Evolutionary conservation across 2,888 invertebrate genomes (phyloP), one percentile per base, ranked within the genome.

Genomic region (Macrophya alboannulata): DNA sequence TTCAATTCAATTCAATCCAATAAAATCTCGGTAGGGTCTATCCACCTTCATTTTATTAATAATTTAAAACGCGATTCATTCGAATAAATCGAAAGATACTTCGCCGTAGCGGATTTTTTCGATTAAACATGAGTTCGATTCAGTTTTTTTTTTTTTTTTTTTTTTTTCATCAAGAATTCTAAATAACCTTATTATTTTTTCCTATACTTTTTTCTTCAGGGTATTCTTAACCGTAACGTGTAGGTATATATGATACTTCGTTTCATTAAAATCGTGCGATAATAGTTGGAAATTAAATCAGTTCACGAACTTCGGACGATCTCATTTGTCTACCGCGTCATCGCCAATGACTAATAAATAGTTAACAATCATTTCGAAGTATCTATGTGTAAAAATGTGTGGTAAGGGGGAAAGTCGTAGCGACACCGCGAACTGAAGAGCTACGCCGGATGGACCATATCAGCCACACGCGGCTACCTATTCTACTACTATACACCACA

Each of bases 391-490:
- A 17, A 37, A 40, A 71, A 40, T 71, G 43, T 72, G n/a, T 17
- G 40, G 43, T 10, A 72, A 4, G 43, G 43, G 55, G 31, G 51
- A 77, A 31, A 9, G 37, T 25, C 21, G 55, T 9, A 15, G 77
- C 74, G 74, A 45, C 74, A 59, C 43, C 55, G 37, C 40, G 43
- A 40, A 48, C 43, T 68, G 15, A 17, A 15, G 83, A 83, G 83
- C 68, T 45, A 83, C 83, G 83, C 83, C 83, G 83, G 83, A 83
- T 83, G 83, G 83, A 83, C 68, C 83, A 83, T 83, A 83, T 68
- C 83, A 48, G 62, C 51, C 40, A 81, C 77, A 43, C 77, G 77
- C 77, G 51, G 77, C 31, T 17, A 31, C 71, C 71, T 71, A 43
- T 40, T 40, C 71, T 71, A 43, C 71, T 31, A 68, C 62, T 62